Conservation (phyloP, 2,888 invertebrate genomes). For the Stenodema calcarata region DNA sequence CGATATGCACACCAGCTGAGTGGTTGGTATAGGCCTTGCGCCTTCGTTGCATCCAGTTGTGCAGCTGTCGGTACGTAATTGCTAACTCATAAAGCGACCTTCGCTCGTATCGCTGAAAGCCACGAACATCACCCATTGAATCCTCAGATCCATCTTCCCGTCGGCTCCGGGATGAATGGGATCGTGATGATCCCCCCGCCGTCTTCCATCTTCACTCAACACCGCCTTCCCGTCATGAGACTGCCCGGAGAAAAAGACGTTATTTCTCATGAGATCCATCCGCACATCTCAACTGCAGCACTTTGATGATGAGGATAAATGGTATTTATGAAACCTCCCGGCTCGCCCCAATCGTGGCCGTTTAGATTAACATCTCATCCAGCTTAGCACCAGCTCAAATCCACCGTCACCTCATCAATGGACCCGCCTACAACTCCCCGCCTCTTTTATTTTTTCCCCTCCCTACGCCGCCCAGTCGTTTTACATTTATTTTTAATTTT, state of each 20-base stretch:
- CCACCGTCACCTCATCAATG: slow-evolving; percentile 35
- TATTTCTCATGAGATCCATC: not conserved
- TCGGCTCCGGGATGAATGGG: not conserved
- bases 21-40: too few relatives aligned
- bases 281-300: not conserved
- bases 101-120: too few relatives aligned
- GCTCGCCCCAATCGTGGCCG: slow-evolving; percentile 5
- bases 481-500: too few relatives aligned
- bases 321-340: not conserved
- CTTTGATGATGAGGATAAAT: slow-evolving; percentile 1
- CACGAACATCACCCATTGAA: too few relatives aligned
- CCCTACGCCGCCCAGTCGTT: not conserved
- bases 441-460: slow-evolving; percentile 6
- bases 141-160: not conserved
- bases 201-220: too few relatives aligned
- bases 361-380: slow-evolving; percentile 29
- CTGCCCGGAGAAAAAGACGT: not conserved
- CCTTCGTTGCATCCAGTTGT: too few relatives aligned
- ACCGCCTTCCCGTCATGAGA: not conserved
- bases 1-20: too few relatives aligned
- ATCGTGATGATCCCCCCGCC: not conserved
- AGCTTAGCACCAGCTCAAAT: slow-evolving; percentile 12
- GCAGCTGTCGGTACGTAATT: too few relatives aligned
- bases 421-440: slow-evolving; percentile 19
- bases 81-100: too few relatives aligned